Base-by-base conservation (phyloP, 2,888 invertebrate species). In the Drosophila seclusa region DNA sequence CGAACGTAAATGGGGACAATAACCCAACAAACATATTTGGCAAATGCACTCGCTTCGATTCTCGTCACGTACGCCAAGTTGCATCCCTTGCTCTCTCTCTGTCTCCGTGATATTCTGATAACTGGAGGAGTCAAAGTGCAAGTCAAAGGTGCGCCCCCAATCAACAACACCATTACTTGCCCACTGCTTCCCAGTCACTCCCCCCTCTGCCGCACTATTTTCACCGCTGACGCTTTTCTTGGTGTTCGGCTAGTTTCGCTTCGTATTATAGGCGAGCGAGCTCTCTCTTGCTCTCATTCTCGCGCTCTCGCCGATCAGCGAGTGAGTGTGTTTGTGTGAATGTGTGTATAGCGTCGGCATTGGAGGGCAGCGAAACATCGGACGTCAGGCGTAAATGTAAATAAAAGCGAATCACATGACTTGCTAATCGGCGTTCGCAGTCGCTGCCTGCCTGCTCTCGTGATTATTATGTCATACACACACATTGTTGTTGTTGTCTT, bases 321-420 rank as follows among this genome's bases (percentile, higher is more conserved):
- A 57, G 53, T 63, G 38, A 60, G 53, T 58, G 50, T 45, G 59
- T 60, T 38, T 72, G 40, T 66, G n/a, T 64, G 32, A 59, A 38
- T 55, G 32, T 60, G 50, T 54, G 5, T 66, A 67, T 57, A 65
- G 65, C 53, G 68, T 54, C 16, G 50, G 49, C 38, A 49, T 34
- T 62, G 45, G 48, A 32, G 49, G 62, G 59, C 11, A 60, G 53
- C 24, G 68, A 49, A 59, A 57, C 57, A 67, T 50, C 67, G 68
- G 73, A 73, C 73, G 83, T 79, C 70, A 74, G 89, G 85, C 86
- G 88, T 78, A 83, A 89, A 89, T 88, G 90, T 83, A 91, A 90
- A 90, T 85, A 89, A 91, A 91, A 91, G 85, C 90, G 89, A 92
- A 92, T 92, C 92, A 92, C 92, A 92, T 92, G 92, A 92, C 92